Conservation (phyloP, 1,140 invertebrate genomes). For the Saccostrea glomerata region DNA sequence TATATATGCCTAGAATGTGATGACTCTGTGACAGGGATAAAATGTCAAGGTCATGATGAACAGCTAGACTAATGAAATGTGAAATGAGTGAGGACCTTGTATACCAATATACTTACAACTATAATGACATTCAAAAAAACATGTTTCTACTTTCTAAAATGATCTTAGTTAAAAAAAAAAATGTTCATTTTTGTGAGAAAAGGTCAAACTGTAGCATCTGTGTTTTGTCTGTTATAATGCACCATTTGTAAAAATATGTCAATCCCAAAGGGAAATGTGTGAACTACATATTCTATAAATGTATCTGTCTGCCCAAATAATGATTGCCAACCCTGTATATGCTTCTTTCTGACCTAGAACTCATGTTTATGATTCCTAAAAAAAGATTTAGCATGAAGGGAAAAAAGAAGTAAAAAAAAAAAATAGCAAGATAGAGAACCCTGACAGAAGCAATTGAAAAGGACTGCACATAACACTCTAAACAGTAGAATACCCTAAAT, state of each 20-base stretch:
- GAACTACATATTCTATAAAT: neutral
- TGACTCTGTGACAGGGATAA: neutral
- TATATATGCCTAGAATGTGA: neutral
- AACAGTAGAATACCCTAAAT: neutral
- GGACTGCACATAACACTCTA: neutral
- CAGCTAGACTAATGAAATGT: neutral
- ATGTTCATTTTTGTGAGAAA: neutral
- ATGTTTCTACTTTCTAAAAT: no score
- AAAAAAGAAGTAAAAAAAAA: neutral
- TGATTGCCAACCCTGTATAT: neutral
- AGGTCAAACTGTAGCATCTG: conserved; percentile 7
- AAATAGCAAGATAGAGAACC: neutral
- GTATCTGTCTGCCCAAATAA: neutral
- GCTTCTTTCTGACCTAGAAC: neutral
- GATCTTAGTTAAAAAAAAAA: no score
- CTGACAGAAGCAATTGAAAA: neutral
- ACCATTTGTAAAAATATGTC: neutral
- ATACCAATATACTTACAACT: neutral
- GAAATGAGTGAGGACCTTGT: neutral
- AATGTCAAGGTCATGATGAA: neutral
- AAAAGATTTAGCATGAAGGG: neutral
- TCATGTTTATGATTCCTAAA: neutral
- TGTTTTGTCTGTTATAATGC: neutral
- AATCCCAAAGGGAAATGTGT: neutral
- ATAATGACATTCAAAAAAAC: no score